phyloP scores from a whole-genome alignment of 2,797 vertebrate species.

The Ciconia nigra region DNA sequence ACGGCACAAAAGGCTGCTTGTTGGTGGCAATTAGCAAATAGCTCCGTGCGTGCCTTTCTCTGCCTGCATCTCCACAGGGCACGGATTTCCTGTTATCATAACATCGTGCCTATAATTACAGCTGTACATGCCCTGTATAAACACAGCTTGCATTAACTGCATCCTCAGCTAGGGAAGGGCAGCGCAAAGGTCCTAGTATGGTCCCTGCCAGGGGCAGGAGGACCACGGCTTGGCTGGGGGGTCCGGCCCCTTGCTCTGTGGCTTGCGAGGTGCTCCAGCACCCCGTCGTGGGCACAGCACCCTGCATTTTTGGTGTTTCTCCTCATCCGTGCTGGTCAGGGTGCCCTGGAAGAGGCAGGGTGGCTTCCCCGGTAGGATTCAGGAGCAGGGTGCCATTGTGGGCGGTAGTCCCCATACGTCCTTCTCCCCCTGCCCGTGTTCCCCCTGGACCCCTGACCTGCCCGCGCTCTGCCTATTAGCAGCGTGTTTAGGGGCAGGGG shows the following conservation, averaged over 20 bases:
- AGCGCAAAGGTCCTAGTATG: neutral
- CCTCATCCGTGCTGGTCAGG: neutral
- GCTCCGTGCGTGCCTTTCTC: conserved; percentile 24
- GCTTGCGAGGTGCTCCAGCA: neutral
- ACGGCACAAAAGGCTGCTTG: conserved; percentile 37
- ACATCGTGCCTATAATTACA: conserved; percentile 68
- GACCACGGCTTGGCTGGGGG: neutral
- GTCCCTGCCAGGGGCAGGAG: neutral
- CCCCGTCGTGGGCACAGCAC: neutral
- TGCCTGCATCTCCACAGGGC: conserved; percentile 63
- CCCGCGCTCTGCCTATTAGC: neutral
- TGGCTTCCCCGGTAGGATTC: neutral
- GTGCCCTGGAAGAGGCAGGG: neutral
- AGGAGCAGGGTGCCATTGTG: neutral
- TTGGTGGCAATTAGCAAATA: conserved; percentile 54
- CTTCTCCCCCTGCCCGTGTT: neutral
- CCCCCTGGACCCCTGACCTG: neutral
- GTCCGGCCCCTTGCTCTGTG: neutral
- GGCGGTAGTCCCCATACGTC: neutral
- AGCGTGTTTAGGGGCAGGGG: neutral
- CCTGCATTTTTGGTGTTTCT: neutral
- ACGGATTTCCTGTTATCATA: conserved; percentile 73
- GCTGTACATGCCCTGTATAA: conserved; percentile 59
- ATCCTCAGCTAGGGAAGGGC: conserved; percentile 11
- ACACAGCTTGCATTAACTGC: conserved; percentile 33